These are phyloP conservation scores for Dasyurus viverrinus DNA, from an alignment of 2,113 vertebrate genomes.

Conservation along the genomic window DNA sequence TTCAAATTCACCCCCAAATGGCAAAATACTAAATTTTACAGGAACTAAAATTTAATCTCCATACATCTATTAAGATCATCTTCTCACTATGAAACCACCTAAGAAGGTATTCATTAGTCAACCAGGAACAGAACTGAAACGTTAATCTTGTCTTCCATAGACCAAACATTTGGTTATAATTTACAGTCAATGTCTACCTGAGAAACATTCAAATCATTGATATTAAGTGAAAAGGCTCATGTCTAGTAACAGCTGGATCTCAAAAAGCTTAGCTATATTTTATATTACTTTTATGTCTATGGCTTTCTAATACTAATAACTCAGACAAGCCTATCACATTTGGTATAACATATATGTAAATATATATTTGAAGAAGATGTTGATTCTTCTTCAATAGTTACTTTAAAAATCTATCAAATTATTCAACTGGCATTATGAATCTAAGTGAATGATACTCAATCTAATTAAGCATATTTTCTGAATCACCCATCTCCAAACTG, in stretches of 20 bases:
- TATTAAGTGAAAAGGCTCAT: constrained; percentile 45
- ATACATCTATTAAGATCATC: constrained; percentile 28
- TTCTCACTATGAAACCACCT: constrained; percentile 48
- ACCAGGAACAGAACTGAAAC: constrained; percentile 1
- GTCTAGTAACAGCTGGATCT: constrained; percentile 9
- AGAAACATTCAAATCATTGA: constrained; percentile 34
- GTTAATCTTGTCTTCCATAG: constrained; percentile 28
- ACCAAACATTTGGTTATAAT: constrained; percentile 19
- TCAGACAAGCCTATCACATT: constrained; percentile 40
- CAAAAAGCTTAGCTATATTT: constrained; percentile 44
- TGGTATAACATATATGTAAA: constrained; percentile 42
- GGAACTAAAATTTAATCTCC: background rate
- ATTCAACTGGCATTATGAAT: background rate
- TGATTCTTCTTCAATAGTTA: constrained; percentile 5
- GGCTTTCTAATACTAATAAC: constrained; percentile 38
- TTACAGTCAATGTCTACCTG: constrained; percentile 42
- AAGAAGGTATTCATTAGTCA: constrained; percentile 1
- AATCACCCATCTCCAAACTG: constrained; percentile 53
- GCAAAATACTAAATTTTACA: background rate
- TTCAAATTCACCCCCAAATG: constrained; percentile 7
- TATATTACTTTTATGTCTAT: constrained; percentile 34
- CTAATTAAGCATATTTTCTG: constrained; percentile 61
- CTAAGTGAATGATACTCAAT: background rate
- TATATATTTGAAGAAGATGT: constrained; percentile 1
- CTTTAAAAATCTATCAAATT: constrained; percentile 17